These are phyloP conservation scores for Catharus fuscescens DNA, from an alignment of 2,113 vertebrate species.

Conservation along the genomic window DNA sequence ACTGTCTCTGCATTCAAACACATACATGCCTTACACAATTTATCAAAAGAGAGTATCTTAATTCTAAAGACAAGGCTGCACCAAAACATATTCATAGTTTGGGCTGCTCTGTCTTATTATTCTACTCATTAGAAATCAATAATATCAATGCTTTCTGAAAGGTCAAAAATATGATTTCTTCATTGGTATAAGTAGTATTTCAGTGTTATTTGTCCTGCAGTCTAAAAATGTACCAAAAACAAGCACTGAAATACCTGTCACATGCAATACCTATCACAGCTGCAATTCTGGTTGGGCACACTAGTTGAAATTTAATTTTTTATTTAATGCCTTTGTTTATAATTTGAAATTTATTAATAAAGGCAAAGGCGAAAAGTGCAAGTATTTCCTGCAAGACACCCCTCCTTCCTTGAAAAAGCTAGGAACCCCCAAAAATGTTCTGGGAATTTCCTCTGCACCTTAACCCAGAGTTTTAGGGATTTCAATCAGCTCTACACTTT, in stretches of 20 bases:
- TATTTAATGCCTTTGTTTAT: not conserved
- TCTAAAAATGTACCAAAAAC: not conserved
- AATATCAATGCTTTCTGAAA: slow-evolving; percentile 29
- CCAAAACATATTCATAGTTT: not conserved
- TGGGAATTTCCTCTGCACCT: not conserved
- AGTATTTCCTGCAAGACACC: not conserved
- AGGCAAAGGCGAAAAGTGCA: not conserved
- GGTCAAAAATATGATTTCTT: not conserved
- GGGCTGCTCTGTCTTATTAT: not conserved
- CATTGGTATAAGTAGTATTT: not conserved
- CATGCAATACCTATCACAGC: not conserved
- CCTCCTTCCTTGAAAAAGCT: not conserved
- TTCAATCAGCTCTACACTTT: not conserved
- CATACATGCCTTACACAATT: not conserved
- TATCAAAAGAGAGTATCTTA: slow-evolving; percentile 16
- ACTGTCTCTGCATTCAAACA: not conserved
- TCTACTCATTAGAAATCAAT: slow-evolving; percentile 18
- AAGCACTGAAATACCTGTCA: not conserved
- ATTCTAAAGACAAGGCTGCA: not conserved
- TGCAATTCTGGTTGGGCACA: not conserved
- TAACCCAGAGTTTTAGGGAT: not conserved
- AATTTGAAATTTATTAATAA: not conserved
- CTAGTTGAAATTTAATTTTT: not conserved
- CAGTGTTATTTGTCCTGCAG: not conserved
- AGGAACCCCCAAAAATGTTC: not conserved